phyloP scores from a whole-genome alignment of 2,113 vertebrate genomes.

The Myotis yumanensis region DNA sequence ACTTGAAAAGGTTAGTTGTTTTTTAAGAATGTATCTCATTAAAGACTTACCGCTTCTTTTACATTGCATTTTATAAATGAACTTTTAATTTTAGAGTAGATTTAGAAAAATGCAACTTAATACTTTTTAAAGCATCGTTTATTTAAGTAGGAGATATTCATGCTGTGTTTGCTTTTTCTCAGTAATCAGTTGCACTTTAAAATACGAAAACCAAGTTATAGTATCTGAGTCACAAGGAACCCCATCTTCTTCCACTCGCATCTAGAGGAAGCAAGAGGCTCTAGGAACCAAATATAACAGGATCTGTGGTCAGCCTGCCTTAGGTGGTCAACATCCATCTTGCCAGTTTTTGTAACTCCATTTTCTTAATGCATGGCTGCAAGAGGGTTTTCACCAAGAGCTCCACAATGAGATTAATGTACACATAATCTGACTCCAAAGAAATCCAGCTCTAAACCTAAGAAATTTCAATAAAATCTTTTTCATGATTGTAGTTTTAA shows the following conservation, averaged over 20 bases:
- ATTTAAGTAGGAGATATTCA: constrained; percentile 32
- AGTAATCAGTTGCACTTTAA: background rate
- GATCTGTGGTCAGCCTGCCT: background rate
- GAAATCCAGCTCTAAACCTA: background rate
- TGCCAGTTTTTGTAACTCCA: background rate
- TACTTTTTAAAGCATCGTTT: constrained; percentile 8
- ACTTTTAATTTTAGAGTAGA: constrained; percentile 41
- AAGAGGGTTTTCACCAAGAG: background rate
- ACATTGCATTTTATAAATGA: background rate
- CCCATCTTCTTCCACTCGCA: background rate
- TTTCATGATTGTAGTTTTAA: background rate
- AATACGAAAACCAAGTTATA: background rate
- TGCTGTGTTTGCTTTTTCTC: background rate
- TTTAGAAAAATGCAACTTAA: background rate
- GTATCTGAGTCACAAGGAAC: background rate
- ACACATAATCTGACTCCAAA: background rate
- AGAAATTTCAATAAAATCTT: background rate
- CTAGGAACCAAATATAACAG: background rate
- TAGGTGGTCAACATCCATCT: background rate
- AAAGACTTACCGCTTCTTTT: background rate
- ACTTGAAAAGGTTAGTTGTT: constrained; percentile 61
- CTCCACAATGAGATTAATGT: background rate
- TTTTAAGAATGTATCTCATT: constrained; percentile 56
- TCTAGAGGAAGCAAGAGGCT: background rate
- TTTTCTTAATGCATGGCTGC: background rate